These are phyloP conservation scores for Muscicapa adusta DNA, from an alignment of 2,113 vertebrate species.

Conservation along the genomic window DNA sequence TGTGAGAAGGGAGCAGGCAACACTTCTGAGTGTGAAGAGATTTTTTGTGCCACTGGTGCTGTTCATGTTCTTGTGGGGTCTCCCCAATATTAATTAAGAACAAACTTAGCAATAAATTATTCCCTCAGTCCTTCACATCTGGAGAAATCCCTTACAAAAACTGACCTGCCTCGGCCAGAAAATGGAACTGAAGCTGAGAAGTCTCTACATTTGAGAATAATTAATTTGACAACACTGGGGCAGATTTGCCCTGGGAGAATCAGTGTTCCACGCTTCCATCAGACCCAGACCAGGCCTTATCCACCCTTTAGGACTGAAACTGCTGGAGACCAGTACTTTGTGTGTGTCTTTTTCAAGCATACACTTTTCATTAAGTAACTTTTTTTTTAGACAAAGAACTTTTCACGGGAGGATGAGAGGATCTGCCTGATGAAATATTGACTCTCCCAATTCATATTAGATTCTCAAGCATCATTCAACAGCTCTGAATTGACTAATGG, in stretches of 20 bases:
- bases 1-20: neutral
- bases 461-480: constrained; percentile 30
- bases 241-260: neutral
- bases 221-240: neutral
- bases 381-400: constrained; percentile 40
- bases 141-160: neutral
- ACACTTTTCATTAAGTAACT: neutral
- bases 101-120: neutral
- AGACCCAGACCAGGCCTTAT: neutral
- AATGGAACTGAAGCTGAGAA: neutral
- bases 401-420: neutral
- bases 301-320: neutral
- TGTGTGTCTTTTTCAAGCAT: neutral
- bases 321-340: neutral
- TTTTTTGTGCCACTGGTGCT: neutral
- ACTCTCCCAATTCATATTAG: constrained; percentile 15
- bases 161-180: neutral
- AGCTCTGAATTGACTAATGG: constrained; percentile 60
- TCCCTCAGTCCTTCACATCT: neutral
- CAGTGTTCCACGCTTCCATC: neutral
- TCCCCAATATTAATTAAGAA: neutral
- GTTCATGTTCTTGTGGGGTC: neutral
- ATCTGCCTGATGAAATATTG: constrained; percentile 44
- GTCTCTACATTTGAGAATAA: neutral
- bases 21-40: neutral